Evolutionary conservation across 2,888 invertebrate genomes (phyloP).

Genomic region (Agriopis marginaria): DNA sequence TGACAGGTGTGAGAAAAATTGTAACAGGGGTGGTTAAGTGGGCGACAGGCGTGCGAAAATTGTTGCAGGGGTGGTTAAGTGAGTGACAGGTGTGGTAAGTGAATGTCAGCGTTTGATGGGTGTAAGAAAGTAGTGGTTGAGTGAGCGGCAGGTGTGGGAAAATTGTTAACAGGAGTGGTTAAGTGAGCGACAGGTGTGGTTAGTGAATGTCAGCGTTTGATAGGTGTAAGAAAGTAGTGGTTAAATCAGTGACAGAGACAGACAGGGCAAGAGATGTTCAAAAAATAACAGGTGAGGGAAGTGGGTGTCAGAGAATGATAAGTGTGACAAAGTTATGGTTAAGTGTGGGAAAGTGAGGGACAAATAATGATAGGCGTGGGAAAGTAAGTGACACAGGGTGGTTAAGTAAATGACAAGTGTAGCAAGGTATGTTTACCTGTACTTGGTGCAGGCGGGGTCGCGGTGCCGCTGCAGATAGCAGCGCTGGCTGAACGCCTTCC

Average conservation of each 20-base stretch:
- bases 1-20: background rate
- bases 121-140: background rate
- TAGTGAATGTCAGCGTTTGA: too few species aligned
- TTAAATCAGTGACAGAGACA: background rate
- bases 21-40: too few species aligned
- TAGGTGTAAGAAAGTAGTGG: too few species aligned
- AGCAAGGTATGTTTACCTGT: conserved; percentile 59
- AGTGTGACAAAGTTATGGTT: background rate
- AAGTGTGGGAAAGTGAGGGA: background rate
- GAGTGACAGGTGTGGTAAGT: too few species aligned
- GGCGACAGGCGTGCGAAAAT: too few species aligned
- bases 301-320: background rate
- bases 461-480: conserved; percentile 89
- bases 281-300: background rate
- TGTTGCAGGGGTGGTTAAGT: too few species aligned
- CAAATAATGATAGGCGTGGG: too few species aligned
- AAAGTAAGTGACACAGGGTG: background rate
- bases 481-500: conserved; percentile 89
- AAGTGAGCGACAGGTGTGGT: too few species aligned
- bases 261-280: background rate
- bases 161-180: too few species aligned
- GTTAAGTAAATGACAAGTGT: background rate
- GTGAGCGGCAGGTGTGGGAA: background rate
- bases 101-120: too few species aligned
- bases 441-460: conserved; percentile 89